A percentile compares a stretch with the other conserved stretches of the same genome.
Evolutionary conservation across 2,113 vertebrate species (phyloP).

Genomic region (Thunnus thynnus): DNA sequence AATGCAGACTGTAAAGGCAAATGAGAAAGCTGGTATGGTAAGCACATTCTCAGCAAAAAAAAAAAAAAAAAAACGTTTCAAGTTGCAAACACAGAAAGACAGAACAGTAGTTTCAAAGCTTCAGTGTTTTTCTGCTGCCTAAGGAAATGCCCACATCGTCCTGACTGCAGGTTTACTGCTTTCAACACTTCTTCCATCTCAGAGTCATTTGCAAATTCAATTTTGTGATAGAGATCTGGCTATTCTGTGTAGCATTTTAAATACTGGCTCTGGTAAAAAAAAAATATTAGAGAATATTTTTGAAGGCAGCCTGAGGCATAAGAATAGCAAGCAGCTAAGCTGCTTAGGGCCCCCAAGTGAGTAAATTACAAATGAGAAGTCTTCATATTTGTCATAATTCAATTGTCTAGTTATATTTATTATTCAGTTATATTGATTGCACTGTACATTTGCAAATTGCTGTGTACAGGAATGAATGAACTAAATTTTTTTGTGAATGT

Average conservation of each 20-base stretch:
- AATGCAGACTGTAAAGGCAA: conserved; percentile 45
- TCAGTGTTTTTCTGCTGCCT: conserved; percentile 42
- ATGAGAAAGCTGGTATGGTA: conserved; percentile 45
- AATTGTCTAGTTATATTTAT: conserved; percentile 7
- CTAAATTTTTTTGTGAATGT: no score
- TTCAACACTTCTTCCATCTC: conserved; percentile 44
- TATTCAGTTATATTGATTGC: no score
- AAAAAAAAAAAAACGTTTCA: conserved; percentile 23
- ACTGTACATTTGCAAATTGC: no score
- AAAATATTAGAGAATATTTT: conserved; percentile 32
- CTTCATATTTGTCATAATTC: conserved; percentile 2
- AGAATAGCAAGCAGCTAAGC: conserved; percentile 27
- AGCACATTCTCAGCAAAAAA: conserved; percentile 54
- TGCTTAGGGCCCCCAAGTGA: conserved; percentile 36
- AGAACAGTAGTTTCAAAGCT: conserved; percentile 42
- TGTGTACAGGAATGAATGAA: no score
- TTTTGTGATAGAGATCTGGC: conserved; percentile 54
- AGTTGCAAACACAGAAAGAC: conserved; percentile 38
- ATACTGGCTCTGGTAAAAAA: background rate
- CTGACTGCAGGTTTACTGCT: conserved; percentile 21
- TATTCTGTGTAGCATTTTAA: conserved; percentile 45
- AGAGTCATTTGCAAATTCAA: conserved; percentile 41
- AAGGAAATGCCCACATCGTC: conserved; percentile 27
- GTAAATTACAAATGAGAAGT: conserved; percentile 3
- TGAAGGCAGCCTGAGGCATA: conserved; percentile 35